Evolutionary conservation across 2,888 invertebrate genomes (phyloP), one percentile per base, ranked within the genome.

Genomic region (Stramonita haemastoma): DNA sequence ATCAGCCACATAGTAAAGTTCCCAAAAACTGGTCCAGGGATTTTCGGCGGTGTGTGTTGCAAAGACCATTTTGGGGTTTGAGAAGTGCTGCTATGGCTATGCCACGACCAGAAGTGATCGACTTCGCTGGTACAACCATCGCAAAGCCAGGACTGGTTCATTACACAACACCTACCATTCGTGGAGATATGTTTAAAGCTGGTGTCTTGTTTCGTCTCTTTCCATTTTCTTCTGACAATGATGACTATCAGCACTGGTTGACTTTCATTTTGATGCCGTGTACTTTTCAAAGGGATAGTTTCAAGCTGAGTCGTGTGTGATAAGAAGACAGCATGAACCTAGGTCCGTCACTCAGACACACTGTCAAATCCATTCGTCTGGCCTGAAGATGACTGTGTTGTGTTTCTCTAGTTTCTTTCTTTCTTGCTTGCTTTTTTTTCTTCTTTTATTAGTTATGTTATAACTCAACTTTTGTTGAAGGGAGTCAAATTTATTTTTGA

Each of bases 151-250:
- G 32, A 81, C 77, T 57, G 81, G 79, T 15, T 81, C 87, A 32
- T 46, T 56, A 26, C 57, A 60, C 22, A 34, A 26, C 34, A 77
- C 17, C 22, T 87, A 87, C 79, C 73, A 77, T 26, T 29, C 87
- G n/a, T 87, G 87, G 81, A 87, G 87, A 56, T 87, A 87, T 26
- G 81, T 87, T 32, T 79, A 87, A 79, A 87, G 87, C 81, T 87
- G 81, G 87, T 77, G 84, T 29, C 57, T 84, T 79, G 29, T 56
- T 66, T 46, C 46, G 46, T 46, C 46, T 46, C 46, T 46, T 46
- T 46, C 46, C 46, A 46, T 46, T 46, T 46, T 46, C 4, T 46
- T 46, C 46, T 83, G 81, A 83, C 46, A 46, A 83, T 83, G 81
- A 83, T 36, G 81, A 26, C 36, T 46, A 46, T 83, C 81, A 26